Conservation (phyloP, 2,797 vertebrate species). For the Cyprinella venusta region DNA sequence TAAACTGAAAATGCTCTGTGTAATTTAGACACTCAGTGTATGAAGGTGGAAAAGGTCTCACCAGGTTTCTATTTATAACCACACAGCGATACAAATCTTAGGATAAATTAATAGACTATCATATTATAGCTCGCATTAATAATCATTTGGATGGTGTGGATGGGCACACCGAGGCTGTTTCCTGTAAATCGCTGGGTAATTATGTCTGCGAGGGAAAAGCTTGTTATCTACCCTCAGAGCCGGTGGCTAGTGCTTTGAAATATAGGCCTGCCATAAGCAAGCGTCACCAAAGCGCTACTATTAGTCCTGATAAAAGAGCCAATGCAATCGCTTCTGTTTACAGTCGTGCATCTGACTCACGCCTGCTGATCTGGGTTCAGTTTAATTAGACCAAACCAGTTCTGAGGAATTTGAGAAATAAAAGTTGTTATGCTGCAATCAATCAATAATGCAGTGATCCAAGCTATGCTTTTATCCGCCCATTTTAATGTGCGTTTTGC, state of each 20-base stretch:
- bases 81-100: constrained; percentile 39
- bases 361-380: constrained; percentile 28
- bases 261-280: constrained; percentile 71
- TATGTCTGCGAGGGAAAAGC: constrained; percentile 75
- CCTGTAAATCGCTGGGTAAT: constrained; percentile 78
- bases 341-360: constrained; percentile 58
- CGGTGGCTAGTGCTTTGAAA: constrained; percentile 78
- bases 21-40: background rate
- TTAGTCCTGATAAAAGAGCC: constrained; percentile 77
- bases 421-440: background rate
- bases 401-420: background rate
- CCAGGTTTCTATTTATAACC: constrained; percentile 48
- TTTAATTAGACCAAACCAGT: background rate
- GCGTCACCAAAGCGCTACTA: constrained; percentile 74
- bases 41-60: background rate
- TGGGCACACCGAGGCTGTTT: constrained; percentile 67
- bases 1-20: background rate
- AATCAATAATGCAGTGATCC: background rate
- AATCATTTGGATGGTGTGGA: constrained; percentile 58
- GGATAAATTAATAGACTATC: constrained; percentile 45
- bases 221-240: constrained; percentile 74
- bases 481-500: background rate
- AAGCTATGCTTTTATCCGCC: background rate
- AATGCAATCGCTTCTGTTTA: constrained; percentile 78
- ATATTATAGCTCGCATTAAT: constrained; percentile 57